Conservation (phyloP, 1,140 invertebrate species). For the Hypothenemus hampei region DNA sequence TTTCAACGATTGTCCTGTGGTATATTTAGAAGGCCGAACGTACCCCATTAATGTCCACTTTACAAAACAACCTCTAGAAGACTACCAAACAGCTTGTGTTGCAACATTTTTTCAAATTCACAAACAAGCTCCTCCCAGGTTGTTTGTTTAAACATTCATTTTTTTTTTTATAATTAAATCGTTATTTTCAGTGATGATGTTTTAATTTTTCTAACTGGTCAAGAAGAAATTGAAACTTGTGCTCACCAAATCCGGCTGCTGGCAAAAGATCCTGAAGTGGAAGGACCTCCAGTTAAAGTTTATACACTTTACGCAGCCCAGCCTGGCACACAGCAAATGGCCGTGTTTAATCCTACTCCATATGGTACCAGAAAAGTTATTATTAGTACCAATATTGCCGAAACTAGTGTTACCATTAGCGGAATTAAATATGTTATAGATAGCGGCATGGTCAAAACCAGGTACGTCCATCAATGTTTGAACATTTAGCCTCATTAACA, state of each 20-base stretch:
- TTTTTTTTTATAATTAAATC: constrained; percentile 4
- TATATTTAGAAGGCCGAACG: constrained; percentile 87
- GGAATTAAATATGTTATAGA: constrained; percentile 94
- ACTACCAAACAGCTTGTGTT: constrained; percentile 77
- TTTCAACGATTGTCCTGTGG: constrained; percentile 78
- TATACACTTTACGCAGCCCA: constrained; percentile 81
- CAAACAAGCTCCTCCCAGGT: constrained; percentile 73
- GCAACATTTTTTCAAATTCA: constrained; percentile 92
- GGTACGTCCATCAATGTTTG: too few species aligned
- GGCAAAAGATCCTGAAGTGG: constrained; percentile 57
- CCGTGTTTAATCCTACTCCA: constrained; percentile 67
- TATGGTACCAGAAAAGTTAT: constrained; percentile 79
- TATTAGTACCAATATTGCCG: constrained; percentile 96
- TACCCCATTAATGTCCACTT: constrained; percentile 80
- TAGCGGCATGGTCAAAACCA: constrained; percentile 87
- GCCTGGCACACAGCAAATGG: constrained; percentile 69
- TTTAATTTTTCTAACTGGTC: constrained; percentile 95
- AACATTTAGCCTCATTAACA: too few species aligned
- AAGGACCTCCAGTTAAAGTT: constrained; percentile 59
- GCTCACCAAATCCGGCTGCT: constrained; percentile 70
- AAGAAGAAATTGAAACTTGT: constrained; percentile 95
- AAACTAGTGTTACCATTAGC: constrained; percentile 93
- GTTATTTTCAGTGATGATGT: constrained; percentile 70
- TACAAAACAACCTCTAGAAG: constrained; percentile 68
- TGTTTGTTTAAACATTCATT: constrained; percentile 41